Percentiles rank a stretch among this genome's conserved stretches.
Evolutionary conservation across 1,140 invertebrate genomes (phyloP).

Genomic region (Aplysia californica): DNA sequence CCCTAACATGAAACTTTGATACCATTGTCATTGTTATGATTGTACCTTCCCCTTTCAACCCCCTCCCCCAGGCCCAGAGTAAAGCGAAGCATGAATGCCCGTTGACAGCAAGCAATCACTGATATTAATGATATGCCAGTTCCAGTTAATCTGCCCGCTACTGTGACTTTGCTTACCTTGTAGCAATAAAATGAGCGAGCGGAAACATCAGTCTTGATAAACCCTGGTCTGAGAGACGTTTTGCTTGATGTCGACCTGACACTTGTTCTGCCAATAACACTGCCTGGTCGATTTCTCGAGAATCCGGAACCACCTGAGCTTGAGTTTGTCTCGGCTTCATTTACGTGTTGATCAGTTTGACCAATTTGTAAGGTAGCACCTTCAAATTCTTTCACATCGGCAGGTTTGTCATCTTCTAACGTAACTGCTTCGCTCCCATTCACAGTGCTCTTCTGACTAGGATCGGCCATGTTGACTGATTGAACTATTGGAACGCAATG

Average conservation of each 20-base stretch:
- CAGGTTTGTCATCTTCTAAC: slow-evolving; percentile 46
- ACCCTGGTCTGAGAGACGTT: slow-evolving; percentile 47
- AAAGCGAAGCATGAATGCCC: background rate
- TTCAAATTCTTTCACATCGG: slow-evolving; percentile 38
- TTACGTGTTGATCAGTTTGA: slow-evolving; percentile 26
- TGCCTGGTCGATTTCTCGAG: slow-evolving; percentile 48
- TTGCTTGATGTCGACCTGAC: slow-evolving; percentile 36
- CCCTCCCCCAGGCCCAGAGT: background rate
- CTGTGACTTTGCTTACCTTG: slow-evolving; percentile 37
- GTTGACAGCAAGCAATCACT: background rate
- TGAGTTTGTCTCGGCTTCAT: background rate
- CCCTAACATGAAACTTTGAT: background rate
- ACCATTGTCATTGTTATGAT: background rate
- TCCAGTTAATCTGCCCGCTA: background rate
- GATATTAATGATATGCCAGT: background rate
- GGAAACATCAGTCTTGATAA: slow-evolving; percentile 37
- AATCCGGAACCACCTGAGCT: slow-evolving; percentile 31
- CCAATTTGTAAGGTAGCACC: slow-evolving; percentile 50
- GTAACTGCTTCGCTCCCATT: background rate
- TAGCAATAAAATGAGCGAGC: slow-evolving; percentile 47
- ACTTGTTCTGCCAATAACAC: slow-evolving; percentile 46
- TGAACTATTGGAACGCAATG: too few species aligned
- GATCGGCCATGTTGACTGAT: too few species aligned
- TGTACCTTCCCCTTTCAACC: background rate
- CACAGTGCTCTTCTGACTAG: too few species aligned